A percentile compares a stretch with the other conserved stretches of the same genome.
Evolutionary conservation across 2,113 vertebrate species (phyloP).

Genomic region (Buteo buteo): DNA sequence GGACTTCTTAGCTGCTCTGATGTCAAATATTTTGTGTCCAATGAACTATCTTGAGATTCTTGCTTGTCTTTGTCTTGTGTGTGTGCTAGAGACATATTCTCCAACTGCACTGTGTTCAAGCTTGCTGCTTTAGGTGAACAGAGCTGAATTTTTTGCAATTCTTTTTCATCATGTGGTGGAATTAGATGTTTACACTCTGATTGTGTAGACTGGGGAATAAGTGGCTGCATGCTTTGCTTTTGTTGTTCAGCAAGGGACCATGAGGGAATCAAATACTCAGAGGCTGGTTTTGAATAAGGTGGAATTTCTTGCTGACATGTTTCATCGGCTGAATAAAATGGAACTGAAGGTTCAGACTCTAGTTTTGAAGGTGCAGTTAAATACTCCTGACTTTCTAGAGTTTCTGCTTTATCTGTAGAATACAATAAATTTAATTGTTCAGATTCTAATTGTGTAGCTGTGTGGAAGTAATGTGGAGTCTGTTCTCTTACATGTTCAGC

Average conservation of each 20-base stretch:
- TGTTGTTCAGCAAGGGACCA: background rate
- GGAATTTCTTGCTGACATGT: background rate
- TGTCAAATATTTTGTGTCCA: background rate
- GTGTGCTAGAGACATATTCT: background rate
- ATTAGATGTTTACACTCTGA: background rate
- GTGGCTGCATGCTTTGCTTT: background rate
- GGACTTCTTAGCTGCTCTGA: background rate
- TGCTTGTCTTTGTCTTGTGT: background rate
- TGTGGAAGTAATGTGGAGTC: slow-evolving; percentile 7
- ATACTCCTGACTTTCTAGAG: background rate
- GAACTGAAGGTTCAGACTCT: background rate
- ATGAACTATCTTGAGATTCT: background rate
- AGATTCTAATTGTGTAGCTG: background rate
- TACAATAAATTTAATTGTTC: slow-evolving; percentile 3
- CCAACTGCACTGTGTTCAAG: background rate
- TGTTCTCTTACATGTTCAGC: slow-evolving; percentile 12
- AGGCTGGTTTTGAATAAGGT: background rate
- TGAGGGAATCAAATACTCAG: background rate
- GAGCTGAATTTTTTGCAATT: background rate
- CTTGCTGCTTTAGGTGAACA: background rate
- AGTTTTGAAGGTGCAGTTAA: background rate
- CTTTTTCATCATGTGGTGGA: background rate
- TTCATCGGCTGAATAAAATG: background rate
- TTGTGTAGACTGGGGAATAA: background rate
- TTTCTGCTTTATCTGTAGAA: background rate